Evolutionary conservation across 2,888 invertebrate genomes (phyloP).

Genomic region (Agonopterix heracliana): DNA sequence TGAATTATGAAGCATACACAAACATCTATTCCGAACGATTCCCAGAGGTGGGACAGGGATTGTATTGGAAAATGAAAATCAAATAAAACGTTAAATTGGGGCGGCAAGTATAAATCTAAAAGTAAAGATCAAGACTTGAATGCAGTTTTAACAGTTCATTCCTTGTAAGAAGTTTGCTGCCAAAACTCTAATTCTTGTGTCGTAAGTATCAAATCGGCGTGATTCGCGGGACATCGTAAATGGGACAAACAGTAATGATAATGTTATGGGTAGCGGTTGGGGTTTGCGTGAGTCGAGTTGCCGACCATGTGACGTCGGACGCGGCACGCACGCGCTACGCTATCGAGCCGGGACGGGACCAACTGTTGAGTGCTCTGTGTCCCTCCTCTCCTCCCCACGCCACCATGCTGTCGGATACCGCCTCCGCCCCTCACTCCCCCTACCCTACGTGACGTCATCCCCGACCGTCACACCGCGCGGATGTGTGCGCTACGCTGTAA

Average conservation of each 20-base stretch:
- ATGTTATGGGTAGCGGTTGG: constrained; percentile 16
- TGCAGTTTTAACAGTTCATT: too few species aligned
- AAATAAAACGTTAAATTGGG: too few species aligned
- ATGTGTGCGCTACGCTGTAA: constrained; percentile 23
- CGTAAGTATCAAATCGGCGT: too few species aligned
- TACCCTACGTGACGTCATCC: constrained; percentile 53
- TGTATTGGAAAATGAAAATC: too few species aligned
- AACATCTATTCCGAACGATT: too few species aligned
- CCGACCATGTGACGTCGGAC: constrained; percentile 44
- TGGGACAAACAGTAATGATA: not conserved
- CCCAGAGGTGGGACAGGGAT: too few species aligned
- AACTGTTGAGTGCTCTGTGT: constrained; percentile 63
- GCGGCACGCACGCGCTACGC: constrained; percentile 59
- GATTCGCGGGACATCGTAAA: too few species aligned
- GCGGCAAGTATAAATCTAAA: too few species aligned
- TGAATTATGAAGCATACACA: too few species aligned
- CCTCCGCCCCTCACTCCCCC: constrained; percentile 24
- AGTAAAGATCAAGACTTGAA: too few species aligned
- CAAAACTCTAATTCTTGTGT: too few species aligned
- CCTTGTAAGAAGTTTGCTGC: too few species aligned
- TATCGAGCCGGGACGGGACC: constrained; percentile 62
- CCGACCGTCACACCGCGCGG: constrained; percentile 27
- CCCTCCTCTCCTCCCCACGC: constrained; percentile 14
- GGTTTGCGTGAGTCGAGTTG: constrained; percentile 7
- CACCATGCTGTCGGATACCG: constrained; percentile 6